These are phyloP conservation scores for Tragelaphus imberbis DNA, from an alignment of 2,113 vertebrate genomes.

Conservation along the genomic window DNA sequence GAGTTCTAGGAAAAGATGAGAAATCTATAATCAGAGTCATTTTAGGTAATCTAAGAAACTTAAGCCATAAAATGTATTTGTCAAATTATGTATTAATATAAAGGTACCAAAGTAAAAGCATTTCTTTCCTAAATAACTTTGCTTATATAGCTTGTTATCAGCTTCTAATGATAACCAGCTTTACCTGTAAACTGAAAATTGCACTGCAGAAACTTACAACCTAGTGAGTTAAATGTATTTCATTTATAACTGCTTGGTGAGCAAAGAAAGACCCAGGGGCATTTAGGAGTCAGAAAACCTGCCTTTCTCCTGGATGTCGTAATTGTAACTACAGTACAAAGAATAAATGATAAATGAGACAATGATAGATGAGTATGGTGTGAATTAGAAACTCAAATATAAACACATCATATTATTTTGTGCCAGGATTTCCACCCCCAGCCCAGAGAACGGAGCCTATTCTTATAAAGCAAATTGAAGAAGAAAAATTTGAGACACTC, in stretches of 20 bases:
- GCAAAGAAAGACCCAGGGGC: constrained; percentile 7
- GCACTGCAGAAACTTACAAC: neutral
- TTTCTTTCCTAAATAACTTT: neutral
- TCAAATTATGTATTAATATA: neutral
- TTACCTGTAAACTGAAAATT: constrained; percentile 56
- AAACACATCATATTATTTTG: constrained; percentile 58
- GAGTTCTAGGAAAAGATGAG: neutral
- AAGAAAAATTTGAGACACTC: constrained; percentile 56
- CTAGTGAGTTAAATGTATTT: constrained; percentile 1
- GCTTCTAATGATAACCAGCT: neutral
- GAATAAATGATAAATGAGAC: constrained; percentile 63
- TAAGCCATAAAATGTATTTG: neutral
- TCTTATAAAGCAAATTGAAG: constrained; percentile 50
- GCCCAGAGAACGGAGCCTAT: neutral
- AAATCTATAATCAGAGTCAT: neutral
- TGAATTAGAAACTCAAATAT: constrained; percentile 63
- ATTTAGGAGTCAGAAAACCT: constrained; percentile 36
- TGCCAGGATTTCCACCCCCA: neutral
- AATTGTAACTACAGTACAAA: constrained; percentile 48
- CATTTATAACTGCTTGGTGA: constrained; percentile 49
- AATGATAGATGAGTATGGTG: constrained; percentile 51
- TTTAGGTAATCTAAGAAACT: neutral
- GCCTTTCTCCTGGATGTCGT: constrained; percentile 6
- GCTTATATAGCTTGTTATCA: neutral
- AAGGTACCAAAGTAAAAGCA: neutral